These are phyloP conservation scores for Paradisaea rubra DNA, from an alignment of 2,113 vertebrate species.

Conservation along the genomic window DNA sequence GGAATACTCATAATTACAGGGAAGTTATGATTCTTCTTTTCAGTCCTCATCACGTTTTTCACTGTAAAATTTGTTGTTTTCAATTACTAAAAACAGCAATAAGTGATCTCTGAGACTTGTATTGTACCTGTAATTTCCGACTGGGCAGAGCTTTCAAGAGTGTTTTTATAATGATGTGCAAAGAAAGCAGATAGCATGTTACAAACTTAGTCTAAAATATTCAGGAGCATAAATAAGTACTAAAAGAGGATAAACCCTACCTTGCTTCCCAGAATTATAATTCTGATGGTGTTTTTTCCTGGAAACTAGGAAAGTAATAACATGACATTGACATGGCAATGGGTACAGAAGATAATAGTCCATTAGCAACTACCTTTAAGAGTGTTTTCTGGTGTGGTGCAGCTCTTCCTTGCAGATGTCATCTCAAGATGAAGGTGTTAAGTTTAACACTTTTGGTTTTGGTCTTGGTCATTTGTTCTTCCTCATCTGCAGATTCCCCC, in stretches of 20 bases:
- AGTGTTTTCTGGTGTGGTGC: neutral
- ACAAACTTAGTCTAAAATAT: neutral
- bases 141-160: neutral
- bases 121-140: neutral
- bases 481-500: neutral
- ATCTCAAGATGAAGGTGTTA: neutral
- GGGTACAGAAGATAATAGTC: neutral
- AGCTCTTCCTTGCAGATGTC: neutral
- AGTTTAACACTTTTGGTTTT: neutral
- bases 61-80: neutral
- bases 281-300: neutral
- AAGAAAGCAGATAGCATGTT: neutral
- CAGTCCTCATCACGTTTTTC: neutral
- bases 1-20: neutral
- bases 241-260: neutral
- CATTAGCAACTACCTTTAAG: neutral
- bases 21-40: neutral
- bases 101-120: neutral
- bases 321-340: neutral
- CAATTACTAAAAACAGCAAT: neutral
- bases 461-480: neutral
- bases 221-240: neutral
- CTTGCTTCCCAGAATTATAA: neutral
- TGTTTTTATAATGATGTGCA: neutral
- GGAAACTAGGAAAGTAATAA: neutral